phyloP scores from a whole-genome alignment of 2,113 vertebrate species.

The Chinchilla lanigera region DNA sequence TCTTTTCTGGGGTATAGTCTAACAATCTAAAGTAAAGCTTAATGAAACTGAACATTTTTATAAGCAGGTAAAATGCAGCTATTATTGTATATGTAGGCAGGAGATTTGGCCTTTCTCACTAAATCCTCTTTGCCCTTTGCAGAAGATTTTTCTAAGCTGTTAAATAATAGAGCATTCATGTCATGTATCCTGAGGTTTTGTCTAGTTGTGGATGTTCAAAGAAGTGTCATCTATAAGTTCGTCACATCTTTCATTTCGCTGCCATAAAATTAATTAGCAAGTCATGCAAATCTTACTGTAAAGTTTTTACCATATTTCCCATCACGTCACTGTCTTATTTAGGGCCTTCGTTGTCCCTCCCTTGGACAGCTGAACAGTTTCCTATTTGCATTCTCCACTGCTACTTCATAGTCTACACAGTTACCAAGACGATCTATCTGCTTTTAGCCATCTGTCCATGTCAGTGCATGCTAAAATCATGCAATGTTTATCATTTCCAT shows the following conservation, averaged over 20 bases:
- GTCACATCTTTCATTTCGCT: not conserved
- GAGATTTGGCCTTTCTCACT: slow-evolving; percentile 63
- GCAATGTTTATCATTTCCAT: not conserved
- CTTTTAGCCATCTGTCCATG: not conserved
- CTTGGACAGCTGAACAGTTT: not conserved
- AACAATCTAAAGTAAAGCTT: slow-evolving; percentile 41
- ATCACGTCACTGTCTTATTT: not conserved
- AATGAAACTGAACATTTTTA: slow-evolving; percentile 56
- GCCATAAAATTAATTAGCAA: slow-evolving; percentile 14
- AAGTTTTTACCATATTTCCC: not conserved
- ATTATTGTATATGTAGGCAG: slow-evolving; percentile 61
- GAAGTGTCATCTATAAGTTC: not conserved
- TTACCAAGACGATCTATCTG: not conserved
- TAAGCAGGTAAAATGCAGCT: slow-evolving; percentile 55
- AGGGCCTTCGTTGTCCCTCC: not conserved
- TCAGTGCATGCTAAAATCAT: not conserved
- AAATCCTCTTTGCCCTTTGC: slow-evolving; percentile 67
- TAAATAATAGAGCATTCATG: slow-evolving; percentile 55
- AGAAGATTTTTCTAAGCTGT: slow-evolving; percentile 66
- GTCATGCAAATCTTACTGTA: not conserved
- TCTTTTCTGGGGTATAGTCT: not conserved
- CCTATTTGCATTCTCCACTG: not conserved
- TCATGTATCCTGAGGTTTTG: not conserved
- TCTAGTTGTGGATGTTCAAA: not conserved
- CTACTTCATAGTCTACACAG: not conserved